A percentile compares a stretch with the other conserved stretches of the same genome.
These are phyloP conservation scores for Drosophila tsacasi DNA, from an alignment of 1,140 invertebrate species.

Conservation along the genomic window DNA sequence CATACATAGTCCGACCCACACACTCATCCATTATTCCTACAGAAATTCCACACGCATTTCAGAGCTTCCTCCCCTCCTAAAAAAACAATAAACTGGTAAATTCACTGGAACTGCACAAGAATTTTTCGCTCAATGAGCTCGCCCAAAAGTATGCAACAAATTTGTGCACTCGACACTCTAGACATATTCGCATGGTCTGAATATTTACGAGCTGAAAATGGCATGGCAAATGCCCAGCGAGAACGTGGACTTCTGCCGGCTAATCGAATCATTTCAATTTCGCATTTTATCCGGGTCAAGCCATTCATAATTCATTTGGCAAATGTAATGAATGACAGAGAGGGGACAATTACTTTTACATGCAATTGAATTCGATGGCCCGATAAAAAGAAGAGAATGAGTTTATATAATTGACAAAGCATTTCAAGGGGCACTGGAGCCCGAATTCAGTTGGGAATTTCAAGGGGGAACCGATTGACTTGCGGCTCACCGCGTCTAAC, in stretches of 20 bases:
- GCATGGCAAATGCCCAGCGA: neutral
- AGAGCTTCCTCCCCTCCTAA: neutral
- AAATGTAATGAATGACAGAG: slow-evolving; percentile 31
- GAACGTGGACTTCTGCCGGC: neutral
- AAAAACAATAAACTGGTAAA: slow-evolving; percentile 40
- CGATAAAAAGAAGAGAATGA: slow-evolving; percentile 16
- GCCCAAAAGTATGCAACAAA: slow-evolving; percentile 28
- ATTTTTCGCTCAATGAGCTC: slow-evolving; percentile 15
- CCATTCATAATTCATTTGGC: slow-evolving; percentile 33
- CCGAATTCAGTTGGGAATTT: slow-evolving; percentile 38
- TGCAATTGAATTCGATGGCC: slow-evolving; percentile 39
- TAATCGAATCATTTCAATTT: slow-evolving; percentile 39
- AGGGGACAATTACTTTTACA: slow-evolving; percentile 27
- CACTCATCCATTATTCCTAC: neutral
- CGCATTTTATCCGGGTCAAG: slow-evolving; percentile 22
- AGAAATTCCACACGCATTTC: slow-evolving; percentile 29
- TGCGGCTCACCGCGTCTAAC: slow-evolving; percentile 30
- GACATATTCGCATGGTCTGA: slow-evolving; percentile 8
- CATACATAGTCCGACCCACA: neutral
- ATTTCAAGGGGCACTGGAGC: slow-evolving; percentile 8
- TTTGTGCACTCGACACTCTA: slow-evolving; percentile 34
- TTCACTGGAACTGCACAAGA: slow-evolving; percentile 20
- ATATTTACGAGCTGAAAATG: slow-evolving; percentile 12
- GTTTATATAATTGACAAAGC: slow-evolving; percentile 35
- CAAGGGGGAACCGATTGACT: slow-evolving; percentile 54